Evolutionary conservation across 2,888 invertebrate genomes (phyloP), one percentile per base, ranked within the genome.

Genomic region (Rhodophaea formosa): DNA sequence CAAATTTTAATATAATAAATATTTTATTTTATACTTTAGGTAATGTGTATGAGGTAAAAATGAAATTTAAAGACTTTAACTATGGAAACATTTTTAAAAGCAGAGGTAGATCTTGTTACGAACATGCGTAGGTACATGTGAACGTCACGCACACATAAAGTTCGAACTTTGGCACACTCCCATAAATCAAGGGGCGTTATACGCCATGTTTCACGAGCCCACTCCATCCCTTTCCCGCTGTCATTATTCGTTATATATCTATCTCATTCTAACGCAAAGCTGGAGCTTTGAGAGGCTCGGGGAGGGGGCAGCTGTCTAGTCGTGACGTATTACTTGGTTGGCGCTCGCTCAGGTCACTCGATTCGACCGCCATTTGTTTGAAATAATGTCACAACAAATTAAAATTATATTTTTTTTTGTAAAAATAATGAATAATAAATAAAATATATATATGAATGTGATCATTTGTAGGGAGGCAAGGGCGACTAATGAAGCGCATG

Each of bases 181-280:
- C 79, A 91, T 92, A 90, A 92, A 92, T 92, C 91, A 91, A 88
- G 91, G 89, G 91, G 91, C 91, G 92, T 91, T 90, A 88, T 92
- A 85, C 91, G 91, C 92, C 92, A 92, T 92, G 91, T 91, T 92
- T 90, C 88, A 91, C 86, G 80, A 83, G 84, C 75, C 79, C 75
- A 69, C 72, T 75, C 79, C 72, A 71, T 88, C 86, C 82, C 84
- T 82, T 74, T 91, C 82, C 64, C 84, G 77, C 90, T 71, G 70
- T 67, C 59, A 68, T 64, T 63, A 76, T 78, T 77, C 71, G 72
- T 76, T 68, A 79, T 88, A 71, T 66, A 69, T 75, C 75, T 74
- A 75, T 88, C 86, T 75, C 84, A 62, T 77, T 88, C 80, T 82
- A 74, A 75, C 84, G 74, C 75, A 77, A 79, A 86, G 82, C 85